A percentile compares a stretch with the other conserved stretches of the same genome.
Conservation (phyloP, 2,888 invertebrate genomes). For the Sinelater perroti region DNA sequence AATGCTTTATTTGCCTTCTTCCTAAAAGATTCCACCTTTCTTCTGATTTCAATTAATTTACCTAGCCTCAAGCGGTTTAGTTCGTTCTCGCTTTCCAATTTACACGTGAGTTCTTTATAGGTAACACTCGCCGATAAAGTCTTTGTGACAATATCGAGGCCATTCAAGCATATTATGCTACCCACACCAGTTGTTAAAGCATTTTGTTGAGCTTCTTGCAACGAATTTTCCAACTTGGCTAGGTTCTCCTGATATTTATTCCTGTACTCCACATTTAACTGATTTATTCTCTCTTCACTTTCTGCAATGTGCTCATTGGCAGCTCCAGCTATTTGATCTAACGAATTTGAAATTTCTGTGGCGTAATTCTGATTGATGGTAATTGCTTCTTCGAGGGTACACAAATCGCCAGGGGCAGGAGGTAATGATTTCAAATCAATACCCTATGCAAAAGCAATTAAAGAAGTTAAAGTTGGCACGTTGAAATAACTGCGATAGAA, state of each 20-base stretch:
- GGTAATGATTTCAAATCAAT: constrained; percentile 12
- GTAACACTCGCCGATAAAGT: neutral
- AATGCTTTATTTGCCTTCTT: constrained; percentile 5
- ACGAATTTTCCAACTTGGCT: neutral
- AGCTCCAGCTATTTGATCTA: neutral
- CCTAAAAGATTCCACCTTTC: constrained; percentile 1
- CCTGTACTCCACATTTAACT: neutral
- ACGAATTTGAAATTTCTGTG: neutral
- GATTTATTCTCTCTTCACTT: neutral
- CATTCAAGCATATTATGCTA: neutral
- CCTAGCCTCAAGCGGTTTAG: neutral
- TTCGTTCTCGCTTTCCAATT: neutral
- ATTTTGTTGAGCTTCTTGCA: neutral
- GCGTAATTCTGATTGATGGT: constrained; percentile 8
- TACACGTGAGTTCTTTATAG: neutral
- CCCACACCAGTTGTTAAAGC: neutral
- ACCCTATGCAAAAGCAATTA: neutral
- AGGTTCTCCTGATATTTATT: neutral
- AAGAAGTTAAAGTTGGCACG: neutral
- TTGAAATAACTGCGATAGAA: neutral
- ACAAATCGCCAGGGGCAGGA: neutral
- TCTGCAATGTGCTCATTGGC: neutral
- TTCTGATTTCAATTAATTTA: neutral
- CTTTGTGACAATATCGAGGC: neutral
- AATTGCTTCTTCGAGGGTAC: constrained; percentile 9